These are phyloP conservation scores for Lingula anatina DNA, from an alignment of 2,888 invertebrate species.

Conservation along the genomic window DNA sequence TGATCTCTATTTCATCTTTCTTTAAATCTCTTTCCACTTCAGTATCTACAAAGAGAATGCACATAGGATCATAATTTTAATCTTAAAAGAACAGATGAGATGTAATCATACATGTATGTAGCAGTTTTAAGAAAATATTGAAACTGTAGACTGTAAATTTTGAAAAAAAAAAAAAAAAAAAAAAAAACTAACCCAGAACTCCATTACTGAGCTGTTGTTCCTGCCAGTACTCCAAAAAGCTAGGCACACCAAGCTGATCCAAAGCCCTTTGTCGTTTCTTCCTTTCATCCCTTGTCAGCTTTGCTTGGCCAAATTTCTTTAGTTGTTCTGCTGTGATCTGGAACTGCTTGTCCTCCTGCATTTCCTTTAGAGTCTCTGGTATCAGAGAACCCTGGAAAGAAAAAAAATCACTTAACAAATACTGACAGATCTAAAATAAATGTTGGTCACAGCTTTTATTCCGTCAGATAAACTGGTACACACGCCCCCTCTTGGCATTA, in stretches of 20 bases:
- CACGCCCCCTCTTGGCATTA: too few relatives aligned
- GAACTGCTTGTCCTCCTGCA: slow-evolving; percentile 26
- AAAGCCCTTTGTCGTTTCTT: slow-evolving; percentile 24
- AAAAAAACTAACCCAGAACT: slow-evolving; percentile 12
- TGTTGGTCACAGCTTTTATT: too few relatives aligned
- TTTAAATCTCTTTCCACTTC: slow-evolving; percentile 2
- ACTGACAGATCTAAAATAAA: too few relatives aligned
- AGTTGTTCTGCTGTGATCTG: slow-evolving; percentile 21
- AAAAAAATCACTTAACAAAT: background rate
- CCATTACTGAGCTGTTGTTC: slow-evolving; percentile 13
- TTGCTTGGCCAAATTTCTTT: slow-evolving; percentile 20
- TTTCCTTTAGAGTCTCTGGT: slow-evolving; percentile 24
- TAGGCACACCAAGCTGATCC: slow-evolving; percentile 25
- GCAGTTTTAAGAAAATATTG: too few relatives aligned
- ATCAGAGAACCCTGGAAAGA: slow-evolving; percentile 23
- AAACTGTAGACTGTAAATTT: too few relatives aligned
- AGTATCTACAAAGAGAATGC: slow-evolving; percentile 2
- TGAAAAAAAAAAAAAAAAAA: too few relatives aligned
- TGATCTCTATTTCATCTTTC: slow-evolving; percentile 15
- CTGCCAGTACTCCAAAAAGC: slow-evolving; percentile 20
- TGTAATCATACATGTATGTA: too few relatives aligned
- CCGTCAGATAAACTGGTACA: too few relatives aligned
- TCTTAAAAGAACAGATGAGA: background rate
- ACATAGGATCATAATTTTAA: background rate
- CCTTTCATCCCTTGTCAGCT: slow-evolving; percentile 24